Conservation (phyloP, 2,113 vertebrate species). For the Guaruba guarouba region DNA sequence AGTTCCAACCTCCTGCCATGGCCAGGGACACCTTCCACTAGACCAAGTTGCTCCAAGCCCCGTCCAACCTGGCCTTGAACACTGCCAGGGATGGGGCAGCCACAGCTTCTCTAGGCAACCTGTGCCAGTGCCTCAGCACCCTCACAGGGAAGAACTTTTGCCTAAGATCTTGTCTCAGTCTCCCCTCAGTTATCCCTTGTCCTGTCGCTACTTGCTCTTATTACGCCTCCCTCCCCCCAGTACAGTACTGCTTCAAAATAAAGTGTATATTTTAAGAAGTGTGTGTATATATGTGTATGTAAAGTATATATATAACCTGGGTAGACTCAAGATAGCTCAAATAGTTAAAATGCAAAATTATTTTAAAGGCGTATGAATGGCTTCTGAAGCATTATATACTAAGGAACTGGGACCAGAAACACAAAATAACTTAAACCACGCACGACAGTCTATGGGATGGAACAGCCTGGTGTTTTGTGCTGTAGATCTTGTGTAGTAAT, state of each 20-base stretch:
- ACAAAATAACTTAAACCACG: rapidly evolving
- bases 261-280: not conserved
- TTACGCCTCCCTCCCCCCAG: not conserved
- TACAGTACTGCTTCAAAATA: not conserved
- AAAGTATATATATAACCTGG: rapidly evolving
- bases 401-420: not conserved
- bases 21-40: not conserved
- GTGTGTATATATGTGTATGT: not conserved
- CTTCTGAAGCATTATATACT: not conserved
- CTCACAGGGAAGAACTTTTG: not conserved
- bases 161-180: not conserved
- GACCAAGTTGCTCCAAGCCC: not conserved
- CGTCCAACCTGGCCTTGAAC: not conserved
- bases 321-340: not conserved
- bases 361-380: not conserved
- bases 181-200: not conserved
- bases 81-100: not conserved
- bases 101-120: not conserved
- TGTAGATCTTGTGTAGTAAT: rapidly evolving
- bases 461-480: rapidly evolving
- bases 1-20: not conserved
- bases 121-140: not conserved
- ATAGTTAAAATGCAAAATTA: rapidly evolving
- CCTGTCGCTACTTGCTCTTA: not conserved
- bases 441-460: rapidly evolving